Evolutionary conservation across 2,888 invertebrate genomes (phyloP).

Genomic region (Camptogramma bilineatum): DNA sequence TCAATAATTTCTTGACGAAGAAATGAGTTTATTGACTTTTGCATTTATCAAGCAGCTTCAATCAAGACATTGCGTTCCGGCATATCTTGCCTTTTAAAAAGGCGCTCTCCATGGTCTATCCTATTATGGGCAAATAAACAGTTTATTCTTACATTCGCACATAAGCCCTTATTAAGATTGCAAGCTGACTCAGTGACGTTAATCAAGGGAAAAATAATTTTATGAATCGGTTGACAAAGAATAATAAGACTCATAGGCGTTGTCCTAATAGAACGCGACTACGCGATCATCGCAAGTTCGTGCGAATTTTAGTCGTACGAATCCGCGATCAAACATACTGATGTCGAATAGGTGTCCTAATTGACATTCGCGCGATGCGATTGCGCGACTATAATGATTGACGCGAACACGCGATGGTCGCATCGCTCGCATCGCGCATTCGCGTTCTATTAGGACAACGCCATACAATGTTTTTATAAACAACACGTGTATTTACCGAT

Average conservation of each 20-base stretch:
- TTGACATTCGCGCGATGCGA: too few species aligned
- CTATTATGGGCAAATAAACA: constrained; percentile 72
- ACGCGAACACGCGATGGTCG: too few species aligned
- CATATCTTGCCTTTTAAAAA: constrained; percentile 71
- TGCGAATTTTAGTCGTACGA: too few species aligned
- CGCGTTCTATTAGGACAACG: too few species aligned
- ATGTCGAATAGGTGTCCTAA: too few species aligned
- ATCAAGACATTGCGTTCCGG: constrained; percentile 65
- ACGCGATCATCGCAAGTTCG: too few species aligned
- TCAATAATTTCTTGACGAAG: background rate
- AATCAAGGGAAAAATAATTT: constrained; percentile 64
- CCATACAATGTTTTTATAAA: constrained; percentile 63
- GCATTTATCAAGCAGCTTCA: constrained; percentile 28
- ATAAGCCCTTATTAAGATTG: constrained; percentile 77
- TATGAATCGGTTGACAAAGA: constrained; percentile 61
- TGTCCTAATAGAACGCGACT: too few species aligned
- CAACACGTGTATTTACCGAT: constrained; percentile 61
- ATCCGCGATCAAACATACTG: too few species aligned
- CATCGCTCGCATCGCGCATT: too few species aligned
- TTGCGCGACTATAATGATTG: too few species aligned
- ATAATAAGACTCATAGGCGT: constrained; percentile 72
- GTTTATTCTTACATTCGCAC: constrained; percentile 68
- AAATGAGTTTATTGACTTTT: constrained; percentile 8
- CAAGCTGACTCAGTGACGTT: constrained; percentile 66
- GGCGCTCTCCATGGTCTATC: constrained; percentile 62